Percentiles rank a stretch among this genome's conserved stretches.
phyloP scores from a whole-genome alignment of 2,113 vertebrate genomes.

The Hoplias malabaricus region DNA sequence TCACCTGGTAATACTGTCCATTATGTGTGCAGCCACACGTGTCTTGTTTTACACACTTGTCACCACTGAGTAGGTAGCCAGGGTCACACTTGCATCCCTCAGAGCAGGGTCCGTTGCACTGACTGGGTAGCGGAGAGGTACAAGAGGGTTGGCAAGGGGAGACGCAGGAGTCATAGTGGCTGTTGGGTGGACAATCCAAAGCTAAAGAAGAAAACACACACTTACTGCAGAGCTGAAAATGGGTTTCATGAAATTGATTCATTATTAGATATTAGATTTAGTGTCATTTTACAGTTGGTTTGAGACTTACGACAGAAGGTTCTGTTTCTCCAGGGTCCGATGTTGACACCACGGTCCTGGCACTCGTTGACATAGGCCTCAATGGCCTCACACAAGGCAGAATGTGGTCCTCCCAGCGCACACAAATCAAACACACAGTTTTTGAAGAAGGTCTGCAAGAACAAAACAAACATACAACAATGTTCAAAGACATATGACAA shows the following conservation, averaged over 20 bases:
- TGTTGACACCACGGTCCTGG: constrained; percentile 73
- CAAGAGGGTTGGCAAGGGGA: constrained; percentile 68
- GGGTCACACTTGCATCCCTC: constrained; percentile 74
- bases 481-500: no score
- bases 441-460: constrained; percentile 68
- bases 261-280: background rate
- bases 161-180: constrained; percentile 70
- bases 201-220: constrained; percentile 53
- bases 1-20: constrained; percentile 73
- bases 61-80: constrained; percentile 73
- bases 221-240: no score
- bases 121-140: constrained; percentile 36
- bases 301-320: constrained; percentile 72
- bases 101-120: constrained; percentile 67
- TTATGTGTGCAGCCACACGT: constrained; percentile 70
- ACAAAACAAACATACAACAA: constrained; percentile 14
- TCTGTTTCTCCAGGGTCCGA: constrained; percentile 73
- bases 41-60: constrained; percentile 62
- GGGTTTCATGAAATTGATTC: no score
- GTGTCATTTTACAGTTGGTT: background rate
- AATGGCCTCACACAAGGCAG: constrained; percentile 72
- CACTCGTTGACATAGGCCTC: constrained; percentile 76
- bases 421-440: constrained; percentile 76
- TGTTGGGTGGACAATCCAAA: constrained; percentile 66
- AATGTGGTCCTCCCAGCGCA: constrained; percentile 66